Percentiles rank a stretch among this genome's conserved stretches.
These are phyloP conservation scores for Brachionus plicatilis DNA, from an alignment of 1,140 invertebrate genomes.

Conservation along the genomic window DNA sequence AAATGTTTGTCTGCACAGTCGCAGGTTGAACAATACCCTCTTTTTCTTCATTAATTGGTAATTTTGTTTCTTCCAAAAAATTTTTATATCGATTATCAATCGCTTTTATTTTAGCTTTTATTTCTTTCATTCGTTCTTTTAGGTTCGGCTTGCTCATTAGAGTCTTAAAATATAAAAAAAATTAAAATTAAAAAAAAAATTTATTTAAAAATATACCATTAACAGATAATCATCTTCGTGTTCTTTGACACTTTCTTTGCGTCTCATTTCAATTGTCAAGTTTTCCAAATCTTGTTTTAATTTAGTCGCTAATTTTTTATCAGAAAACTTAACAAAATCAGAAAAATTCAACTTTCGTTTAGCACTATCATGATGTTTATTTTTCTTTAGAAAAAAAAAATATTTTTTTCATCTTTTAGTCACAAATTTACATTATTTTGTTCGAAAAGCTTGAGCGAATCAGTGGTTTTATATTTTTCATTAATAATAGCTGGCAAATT, in stretches of 20 bases:
- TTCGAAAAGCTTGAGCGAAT: background rate
- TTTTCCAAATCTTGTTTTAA: conserved; percentile 36
- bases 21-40: background rate
- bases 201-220: background rate
- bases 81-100: conserved; percentile 8
- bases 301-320: background rate
- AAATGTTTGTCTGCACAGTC: background rate
- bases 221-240: background rate
- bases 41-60: background rate
- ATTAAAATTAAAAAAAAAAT: background rate
- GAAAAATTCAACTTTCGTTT: background rate
- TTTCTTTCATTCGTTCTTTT: conserved; percentile 35
- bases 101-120: conserved; percentile 10
- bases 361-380: background rate
- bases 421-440: background rate
- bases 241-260: conserved; percentile 14
- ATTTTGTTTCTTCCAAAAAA: conserved; percentile 16
- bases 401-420: background rate
- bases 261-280: conserved; percentile 12
- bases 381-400: conserved; percentile 11
- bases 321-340: background rate
- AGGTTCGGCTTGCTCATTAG: background rate
- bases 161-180: background rate
- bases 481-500: background rate
- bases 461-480: conserved; percentile 34